These are phyloP conservation scores for Protobothrops flavoviridis DNA, from an alignment of 2,113 vertebrate genomes.

Conservation along the genomic window DNA sequence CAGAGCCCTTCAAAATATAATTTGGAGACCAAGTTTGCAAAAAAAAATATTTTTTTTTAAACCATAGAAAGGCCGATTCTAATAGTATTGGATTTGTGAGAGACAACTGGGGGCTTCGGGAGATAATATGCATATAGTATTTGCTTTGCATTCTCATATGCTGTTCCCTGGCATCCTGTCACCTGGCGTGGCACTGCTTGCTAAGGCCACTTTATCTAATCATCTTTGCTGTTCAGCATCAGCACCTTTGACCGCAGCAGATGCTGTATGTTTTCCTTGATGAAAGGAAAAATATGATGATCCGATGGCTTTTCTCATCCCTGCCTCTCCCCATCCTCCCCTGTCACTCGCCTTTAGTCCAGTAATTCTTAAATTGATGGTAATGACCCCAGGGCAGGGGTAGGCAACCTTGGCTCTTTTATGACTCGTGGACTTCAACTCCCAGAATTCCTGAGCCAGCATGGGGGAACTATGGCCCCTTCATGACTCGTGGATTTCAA, in stretches of 20 bases:
- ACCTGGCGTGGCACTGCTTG: slow-evolving; percentile 3
- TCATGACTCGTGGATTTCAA: no score
- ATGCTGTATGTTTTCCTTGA: slow-evolving; percentile 41
- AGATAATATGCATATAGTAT: neutral
- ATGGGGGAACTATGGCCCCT: no score
- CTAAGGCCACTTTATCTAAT: slow-evolving; percentile 25
- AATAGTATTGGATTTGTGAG: neutral
- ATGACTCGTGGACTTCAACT: no score
- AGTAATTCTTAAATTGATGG: neutral
- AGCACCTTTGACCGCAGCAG: slow-evolving; percentile 56
- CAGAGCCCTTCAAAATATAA: no score
- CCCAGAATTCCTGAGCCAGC: no score
- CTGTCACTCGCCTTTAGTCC: neutral
- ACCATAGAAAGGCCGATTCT: neutral
- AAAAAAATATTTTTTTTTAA: no score
- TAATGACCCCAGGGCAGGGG: neutral
- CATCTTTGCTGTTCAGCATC: slow-evolving; percentile 22
- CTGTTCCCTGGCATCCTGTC: neutral
- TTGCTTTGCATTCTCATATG: neutral
- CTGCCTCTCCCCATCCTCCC: neutral
- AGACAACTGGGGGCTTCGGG: rapidly evolving
- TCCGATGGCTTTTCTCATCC: slow-evolving; percentile 23
- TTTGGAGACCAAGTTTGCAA: no score
- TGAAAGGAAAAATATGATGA: slow-evolving; percentile 21
- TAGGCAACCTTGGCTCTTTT: no score